Evolutionary conservation across 2,113 vertebrate genomes (phyloP), one percentile per base, ranked within the genome.

Genomic region (Lonchura striata): DNA sequence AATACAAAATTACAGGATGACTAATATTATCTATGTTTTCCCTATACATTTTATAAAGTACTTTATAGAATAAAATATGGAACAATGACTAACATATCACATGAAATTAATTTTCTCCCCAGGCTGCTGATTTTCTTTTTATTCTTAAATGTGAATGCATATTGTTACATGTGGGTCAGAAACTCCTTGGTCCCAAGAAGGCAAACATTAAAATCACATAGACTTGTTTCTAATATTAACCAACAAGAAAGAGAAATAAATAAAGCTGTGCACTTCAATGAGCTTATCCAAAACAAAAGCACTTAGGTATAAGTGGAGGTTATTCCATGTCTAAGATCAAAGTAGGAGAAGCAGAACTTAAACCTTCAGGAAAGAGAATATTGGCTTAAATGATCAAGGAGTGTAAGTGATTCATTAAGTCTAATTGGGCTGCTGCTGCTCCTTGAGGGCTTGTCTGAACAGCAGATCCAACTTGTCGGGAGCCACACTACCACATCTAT

Each of bases 331-430:
- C n/a, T 71, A 42, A 71, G 61, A 95, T 76, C 41, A 91, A 95
- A 95, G 64, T 24, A 84, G 15, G 7, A 91, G 59, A 94, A 83
- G 13, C 17, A 31, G 44, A 91, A 64, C 20, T 92, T 92, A 94
- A 96, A 91, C 28, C 60, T 86, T 20, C 56, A 94, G 81, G 77
- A 91, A 80, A 71, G 11, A 75, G 50, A 91, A 52, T 77, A 75
- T 49, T 84, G 49, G 80, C 69, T 92, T 64, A 90, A 94, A n/a
- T 37, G 69, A 93, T 95, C 71, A 90, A 88, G 64, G 70, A 84
- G 30, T 44, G 3, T 68, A 93, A 92, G 68, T 64, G 88, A 89
- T 82, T 94, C 56, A 86, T 94, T 94, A 92, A 76, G 56, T 41
- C 64, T 89, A 94, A 94, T 84, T 97, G 49, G 77, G 44, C 39